Evolutionary conservation across 2,888 invertebrate species (phyloP), one percentile per base, ranked within the genome.

Genomic region (Pedicia rivosa): DNA sequence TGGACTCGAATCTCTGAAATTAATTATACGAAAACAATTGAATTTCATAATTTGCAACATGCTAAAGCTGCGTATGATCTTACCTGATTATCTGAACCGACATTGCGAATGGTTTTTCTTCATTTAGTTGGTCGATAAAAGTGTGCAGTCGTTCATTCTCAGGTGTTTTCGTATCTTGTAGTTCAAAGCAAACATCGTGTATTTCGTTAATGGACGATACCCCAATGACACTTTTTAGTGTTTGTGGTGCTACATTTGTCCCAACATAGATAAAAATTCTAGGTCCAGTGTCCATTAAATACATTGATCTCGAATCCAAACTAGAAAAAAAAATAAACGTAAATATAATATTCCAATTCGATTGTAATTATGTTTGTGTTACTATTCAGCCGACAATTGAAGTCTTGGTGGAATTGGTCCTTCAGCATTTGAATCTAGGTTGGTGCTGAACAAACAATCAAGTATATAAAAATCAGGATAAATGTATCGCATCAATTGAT

Each of bases 381-480:
- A 73, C 73, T 70, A 71, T 52, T 84, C 78, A 2, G 86, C 82
- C 3, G 88, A 80, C 32, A 97, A 67, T 51, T 92, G 92, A 39
- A 95, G 54, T 17, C 81, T 67, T 2, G 82, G 81, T 45, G 91
- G 82, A 20, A 32, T 7, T 31, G 16, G 10, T 5, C 7, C 6
- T 13, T 7, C 8, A 13, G n/a, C n/a, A n/a, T n/a, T n/a, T n/a
- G 8, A 24, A 49, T 74, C 67, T 16, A 68, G 74, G 47, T 65
- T 66, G 27, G n/a, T 24, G 10, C 24, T 52, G 43, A 70, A 71
- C 36, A 91, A 67, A 44, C 66, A 59, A 62, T 92, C 87, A 37
- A 97, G 63, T 7, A 88, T 75, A 65, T 91, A 97, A 45, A 98
- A 68, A 58, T 84, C 81, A 2, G 98, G 97, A 67, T 95, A 92